Evolutionary conservation across 2,113 vertebrate species (phyloP).

Genomic region (Chinchilla lanigera): DNA sequence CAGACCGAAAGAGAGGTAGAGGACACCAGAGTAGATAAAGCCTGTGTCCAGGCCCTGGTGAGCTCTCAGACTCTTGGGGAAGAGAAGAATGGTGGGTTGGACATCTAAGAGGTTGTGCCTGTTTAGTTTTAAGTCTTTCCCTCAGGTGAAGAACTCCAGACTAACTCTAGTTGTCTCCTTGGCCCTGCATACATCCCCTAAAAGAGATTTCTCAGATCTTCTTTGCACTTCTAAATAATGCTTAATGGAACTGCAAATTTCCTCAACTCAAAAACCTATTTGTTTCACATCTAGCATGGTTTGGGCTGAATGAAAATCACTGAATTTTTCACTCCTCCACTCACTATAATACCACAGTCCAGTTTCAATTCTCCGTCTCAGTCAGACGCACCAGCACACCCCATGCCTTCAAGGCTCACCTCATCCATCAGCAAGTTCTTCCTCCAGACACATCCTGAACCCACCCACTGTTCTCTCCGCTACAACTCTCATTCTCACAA

Average conservation of each 20-base stretch:
- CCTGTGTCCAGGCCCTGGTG: background rate
- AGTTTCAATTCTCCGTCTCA: background rate
- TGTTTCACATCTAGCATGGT: background rate
- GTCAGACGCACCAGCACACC: background rate
- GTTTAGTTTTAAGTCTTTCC: background rate
- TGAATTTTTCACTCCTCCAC: background rate
- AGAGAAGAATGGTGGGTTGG: background rate
- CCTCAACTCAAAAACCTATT: background rate
- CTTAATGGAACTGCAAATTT: background rate
- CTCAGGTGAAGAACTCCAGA: background rate
- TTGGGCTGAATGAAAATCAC: background rate
- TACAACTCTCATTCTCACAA: background rate
- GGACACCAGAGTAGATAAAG: background rate
- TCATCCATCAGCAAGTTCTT: background rate
- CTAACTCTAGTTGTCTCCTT: background rate
- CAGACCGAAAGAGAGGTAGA: background rate
- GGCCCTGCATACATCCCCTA: fast-evolving
- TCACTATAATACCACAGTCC: background rate
- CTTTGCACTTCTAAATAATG: background rate
- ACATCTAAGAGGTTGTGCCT: background rate
- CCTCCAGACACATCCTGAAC: background rate
- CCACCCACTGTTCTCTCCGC: background rate
- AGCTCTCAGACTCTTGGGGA: background rate
- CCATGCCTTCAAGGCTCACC: background rate
- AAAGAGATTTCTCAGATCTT: background rate